Percentiles rank a stretch among this genome's conserved stretches.
These are phyloP conservation scores for Heterocephalus glaber DNA, from an alignment of 2,113 vertebrate genomes.

Conservation along the genomic window DNA sequence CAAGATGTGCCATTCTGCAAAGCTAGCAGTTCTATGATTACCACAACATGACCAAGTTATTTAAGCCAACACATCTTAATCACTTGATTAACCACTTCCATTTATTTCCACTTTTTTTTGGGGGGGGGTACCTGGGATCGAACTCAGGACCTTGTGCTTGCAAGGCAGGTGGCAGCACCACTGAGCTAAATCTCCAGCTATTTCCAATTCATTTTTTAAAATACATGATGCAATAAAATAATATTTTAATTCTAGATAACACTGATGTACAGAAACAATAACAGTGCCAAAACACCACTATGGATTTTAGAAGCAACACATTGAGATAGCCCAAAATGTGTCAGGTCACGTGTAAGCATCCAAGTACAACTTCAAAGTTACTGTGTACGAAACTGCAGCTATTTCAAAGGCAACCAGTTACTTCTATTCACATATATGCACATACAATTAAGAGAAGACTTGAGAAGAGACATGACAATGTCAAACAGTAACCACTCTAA, in stretches of 20 bases:
- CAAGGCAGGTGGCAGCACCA: too few species aligned
- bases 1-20: constrained; percentile 2
- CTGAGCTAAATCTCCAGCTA: too few species aligned
- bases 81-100: background rate
- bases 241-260: background rate
- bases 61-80: constrained; percentile 14
- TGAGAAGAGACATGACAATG: background rate
- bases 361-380: background rate
- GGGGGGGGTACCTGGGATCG: too few species aligned
- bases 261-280: background rate
- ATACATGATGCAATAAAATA: background rate
- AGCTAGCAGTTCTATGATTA: background rate
- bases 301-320: background rate
- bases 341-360: background rate
- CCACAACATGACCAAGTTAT: background rate
- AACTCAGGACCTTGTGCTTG: too few species aligned
- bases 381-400: background rate
- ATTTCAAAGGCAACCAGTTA: background rate
- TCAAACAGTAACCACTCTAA: background rate
- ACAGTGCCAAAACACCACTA: background rate
- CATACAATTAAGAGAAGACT: background rate
- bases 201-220: background rate
- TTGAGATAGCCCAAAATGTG: background rate
- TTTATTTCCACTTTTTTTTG: background rate
- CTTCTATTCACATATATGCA: background rate